Base-by-base conservation (phyloP, 2,888 invertebrate species). In the Galerucella pusilla region DNA sequence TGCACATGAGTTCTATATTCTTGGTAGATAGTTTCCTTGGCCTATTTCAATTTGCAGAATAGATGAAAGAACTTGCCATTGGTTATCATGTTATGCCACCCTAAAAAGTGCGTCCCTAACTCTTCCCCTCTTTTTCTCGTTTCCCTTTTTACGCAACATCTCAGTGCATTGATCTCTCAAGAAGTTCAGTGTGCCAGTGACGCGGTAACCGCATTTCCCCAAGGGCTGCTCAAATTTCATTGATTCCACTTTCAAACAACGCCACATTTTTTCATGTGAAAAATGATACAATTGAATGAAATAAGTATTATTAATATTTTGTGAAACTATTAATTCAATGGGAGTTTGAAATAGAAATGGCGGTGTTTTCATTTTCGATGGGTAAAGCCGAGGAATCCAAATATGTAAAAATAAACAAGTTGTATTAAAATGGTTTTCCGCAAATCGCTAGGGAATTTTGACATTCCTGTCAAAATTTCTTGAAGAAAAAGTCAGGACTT, bases 161-260 rank as follows among this genome's bases (percentile, higher is more conserved):
- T 61, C 57, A 54, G 76, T 75, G 68, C 75, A 76, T 78, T 76
- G 77, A 76, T 78, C 77, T 66, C 74, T 54, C 6, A 42, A 60
- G 52, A 63, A 74, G 74, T 72, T 76, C 73, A 70, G 49, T 72
- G 25, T 59, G 59, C 20, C 74, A 76, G 75, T 61, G 74, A 66
- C 77, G 77, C 28, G 20, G 60, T 14, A 60, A 60, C 20, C 25
- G 20, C 14, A 54, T 54, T n/a, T 54, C 14, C n/a, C n/a, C 16
- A n/a, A n/a, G 54, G 54, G n/a, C 6, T 42, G 35, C 35, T 42
- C 35, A 42, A 42, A 42, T 42, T 42, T 42, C 35, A 42, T 42
- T 42, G 35, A 42, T 42, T 42, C 35, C 35, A 42, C 35, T 42
- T 42, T 7, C 35, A 7, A 42, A 42, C 35, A 42, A 42, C 35